Base-by-base conservation (phyloP, 2,113 vertebrate species). In the Piaya cayana region DNA sequence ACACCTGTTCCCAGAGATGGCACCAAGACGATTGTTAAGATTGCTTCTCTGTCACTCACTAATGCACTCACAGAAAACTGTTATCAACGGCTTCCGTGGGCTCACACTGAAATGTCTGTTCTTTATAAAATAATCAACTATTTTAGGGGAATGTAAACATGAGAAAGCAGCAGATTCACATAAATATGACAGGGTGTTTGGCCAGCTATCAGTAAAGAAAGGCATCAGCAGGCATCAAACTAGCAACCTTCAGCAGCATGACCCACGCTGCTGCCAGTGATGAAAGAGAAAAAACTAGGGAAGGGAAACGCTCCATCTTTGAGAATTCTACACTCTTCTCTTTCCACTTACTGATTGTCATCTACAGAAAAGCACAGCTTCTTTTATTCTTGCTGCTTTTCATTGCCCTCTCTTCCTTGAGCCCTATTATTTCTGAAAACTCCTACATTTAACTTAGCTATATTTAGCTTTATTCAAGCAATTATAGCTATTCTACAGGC, bases 211-310 rank as follows among this genome's bases (percentile, higher is more conserved):
- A 37, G 58, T 69, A 89, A 84, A 93, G 80, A 72, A 70, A 14
- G 62, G 93, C 69, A 85, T 69, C 89, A 96, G 97, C 86, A 96
- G 91, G 94, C 91, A 94, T 93, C 88, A 89, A 80, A 72, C 60
- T 20, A 95, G 91, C 94, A 97, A 88, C 45, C 90, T 90, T 96
- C 94, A 96, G 95, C 90, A 93, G 96, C 88, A 26, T 34, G 62
- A 94, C 93, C 94, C 76, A 67, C 34, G 5, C 81, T 95, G 89
- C 79, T 94, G 96, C 93, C 92, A 82, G 42, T 56, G 88, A 97
- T 94, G 86, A 96, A 97, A 97, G 90, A 64, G 12, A 49, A 71
- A 85, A 85, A 70, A 53, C 34, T 32, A 77, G 36, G 11, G 22
- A 92, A 95, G 84, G 93, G 56, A 96, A 91, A 94, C 83, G 52